phyloP scores from a whole-genome alignment of 2,888 invertebrate species.

The Ephialtes manifestator region DNA sequence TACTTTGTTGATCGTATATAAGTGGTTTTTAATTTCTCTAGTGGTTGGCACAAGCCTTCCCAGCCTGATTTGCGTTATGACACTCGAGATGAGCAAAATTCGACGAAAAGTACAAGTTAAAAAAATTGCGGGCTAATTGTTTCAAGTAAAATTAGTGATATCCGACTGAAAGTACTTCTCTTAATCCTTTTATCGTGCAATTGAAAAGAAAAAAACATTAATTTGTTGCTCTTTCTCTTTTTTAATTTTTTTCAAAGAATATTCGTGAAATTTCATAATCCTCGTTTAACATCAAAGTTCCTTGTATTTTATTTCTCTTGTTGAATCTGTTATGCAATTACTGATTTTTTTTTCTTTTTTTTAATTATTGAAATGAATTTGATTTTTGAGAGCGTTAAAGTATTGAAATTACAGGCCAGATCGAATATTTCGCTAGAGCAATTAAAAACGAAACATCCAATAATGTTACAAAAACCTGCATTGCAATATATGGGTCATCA shows the following conservation, averaged over 20 bases:
- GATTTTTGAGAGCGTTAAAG: background rate
- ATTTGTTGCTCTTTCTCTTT: constrained; percentile 7
- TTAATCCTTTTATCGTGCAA: background rate
- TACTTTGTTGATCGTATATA: constrained; percentile 75
- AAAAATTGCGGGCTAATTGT: constrained; percentile 1
- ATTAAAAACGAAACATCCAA: constrained; percentile 38
- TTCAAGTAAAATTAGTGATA: constrained; percentile 6
- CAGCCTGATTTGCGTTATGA: constrained; percentile 18
- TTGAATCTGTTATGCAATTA: constrained; percentile 4
- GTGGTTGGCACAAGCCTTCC: constrained; percentile 8
- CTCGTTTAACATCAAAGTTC: background rate
- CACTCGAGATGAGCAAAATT: constrained; percentile 34
- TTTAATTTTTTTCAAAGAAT: background rate
- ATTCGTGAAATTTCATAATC: constrained; percentile 6
- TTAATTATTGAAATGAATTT: background rate
- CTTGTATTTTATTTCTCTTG: constrained; percentile 1
- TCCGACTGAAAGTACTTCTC: background rate
- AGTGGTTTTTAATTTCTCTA: constrained; percentile 68
- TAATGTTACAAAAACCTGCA: constrained; percentile 19
- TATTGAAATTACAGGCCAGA: constrained; percentile 8
- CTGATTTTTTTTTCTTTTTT: background rate
- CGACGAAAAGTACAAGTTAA: constrained; percentile 3
- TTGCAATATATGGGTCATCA: constrained; percentile 31
- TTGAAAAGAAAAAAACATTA: background rate
- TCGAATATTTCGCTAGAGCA: constrained; percentile 42